Conservation (phyloP, 2,888 invertebrate species). For the Mimas tiliae region DNA sequence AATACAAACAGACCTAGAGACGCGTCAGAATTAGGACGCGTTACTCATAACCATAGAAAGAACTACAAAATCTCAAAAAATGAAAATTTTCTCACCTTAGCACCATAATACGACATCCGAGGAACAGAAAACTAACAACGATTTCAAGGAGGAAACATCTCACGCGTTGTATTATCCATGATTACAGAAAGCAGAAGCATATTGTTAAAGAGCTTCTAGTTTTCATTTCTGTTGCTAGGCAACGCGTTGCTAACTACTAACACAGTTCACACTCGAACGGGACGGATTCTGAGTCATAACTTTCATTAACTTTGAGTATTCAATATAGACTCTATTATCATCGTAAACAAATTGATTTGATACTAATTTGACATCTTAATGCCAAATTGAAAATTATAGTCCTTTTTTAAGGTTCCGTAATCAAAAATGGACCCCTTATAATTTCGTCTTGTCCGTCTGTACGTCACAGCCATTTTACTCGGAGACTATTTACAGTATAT, state of each 20-base stretch:
- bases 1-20: not conserved
- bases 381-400: too few species aligned
- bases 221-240: constrained; percentile 64
- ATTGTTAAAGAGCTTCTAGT: constrained; percentile 46
- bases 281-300: too few species aligned
- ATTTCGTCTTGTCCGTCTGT: too few species aligned
- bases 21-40: not conserved
- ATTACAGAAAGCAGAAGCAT: constrained; percentile 48
- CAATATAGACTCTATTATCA: too few species aligned
- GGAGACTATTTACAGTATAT: too few species aligned
- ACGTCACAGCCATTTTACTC: too few species aligned
- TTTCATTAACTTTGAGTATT: too few species aligned
- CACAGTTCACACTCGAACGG: not conserved
- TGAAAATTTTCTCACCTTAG: constrained; percentile 3
- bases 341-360: too few species aligned
- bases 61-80: not conserved
- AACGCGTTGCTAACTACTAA: constrained; percentile 42
- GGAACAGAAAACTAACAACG: not conserved
- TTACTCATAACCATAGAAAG: not conserved
- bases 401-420: too few species aligned
- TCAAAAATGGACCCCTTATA: too few species aligned
- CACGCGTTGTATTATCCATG: constrained; percentile 46
- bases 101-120: not conserved
- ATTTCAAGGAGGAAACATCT: constrained; percentile 58
- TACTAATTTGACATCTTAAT: too few species aligned